Evolutionary conservation across 2,113 vertebrate genomes (phyloP).

Genomic region (Ameiurus melas): DNA sequence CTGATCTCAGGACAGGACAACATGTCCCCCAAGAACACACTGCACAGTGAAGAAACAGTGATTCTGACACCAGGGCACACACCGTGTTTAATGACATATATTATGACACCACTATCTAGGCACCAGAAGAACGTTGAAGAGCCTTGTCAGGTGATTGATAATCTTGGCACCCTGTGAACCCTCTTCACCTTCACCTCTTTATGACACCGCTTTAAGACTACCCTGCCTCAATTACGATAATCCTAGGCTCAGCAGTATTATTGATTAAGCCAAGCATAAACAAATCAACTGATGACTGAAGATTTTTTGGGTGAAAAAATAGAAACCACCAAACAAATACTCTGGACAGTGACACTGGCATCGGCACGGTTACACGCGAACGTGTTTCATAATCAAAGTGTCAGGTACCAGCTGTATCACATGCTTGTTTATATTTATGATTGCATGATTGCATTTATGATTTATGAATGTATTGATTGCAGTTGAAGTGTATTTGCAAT

Average conservation of each 20-base stretch:
- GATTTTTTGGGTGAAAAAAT: background rate
- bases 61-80: background rate
- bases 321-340: background rate
- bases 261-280: background rate
- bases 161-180: background rate
- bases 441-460: too few relatives aligned
- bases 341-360: background rate
- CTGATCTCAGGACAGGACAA: background rate
- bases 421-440: slow-evolving; percentile 49
- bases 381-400: slow-evolving; percentile 28
- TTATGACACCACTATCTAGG: background rate
- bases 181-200: background rate
- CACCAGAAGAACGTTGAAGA: background rate
- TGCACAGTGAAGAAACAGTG: background rate
- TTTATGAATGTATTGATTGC: too few relatives aligned
- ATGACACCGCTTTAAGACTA: background rate
- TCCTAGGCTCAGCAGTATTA: background rate
- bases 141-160: too few relatives aligned
- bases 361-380: background rate
- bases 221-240: background rate
- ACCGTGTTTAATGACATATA: background rate
- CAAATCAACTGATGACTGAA: background rate
- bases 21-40: slow-evolving; percentile 9
- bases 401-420: slow-evolving; percentile 28
- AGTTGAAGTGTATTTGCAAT: too few relatives aligned